Base-by-base conservation (phyloP, 2,113 vertebrate genomes). In the Amazona vittata region DNA sequence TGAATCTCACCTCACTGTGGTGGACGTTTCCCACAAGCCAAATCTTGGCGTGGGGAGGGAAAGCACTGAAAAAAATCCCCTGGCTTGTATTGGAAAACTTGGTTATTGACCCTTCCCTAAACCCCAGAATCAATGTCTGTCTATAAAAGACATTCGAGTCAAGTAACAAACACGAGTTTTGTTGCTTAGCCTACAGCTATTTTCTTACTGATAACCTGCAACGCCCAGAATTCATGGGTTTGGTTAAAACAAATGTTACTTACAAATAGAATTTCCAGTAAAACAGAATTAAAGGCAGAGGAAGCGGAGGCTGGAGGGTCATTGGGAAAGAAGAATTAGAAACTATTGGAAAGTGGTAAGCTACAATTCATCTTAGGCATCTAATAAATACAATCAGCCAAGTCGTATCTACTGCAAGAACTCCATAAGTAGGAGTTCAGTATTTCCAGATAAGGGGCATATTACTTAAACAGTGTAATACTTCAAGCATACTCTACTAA, bases 371-470 rank as follows among this genome's bases (percentile, higher is more conserved):
- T 4, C 19, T 4, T 52, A 15, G n/a, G n/a, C 28, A 63, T 12
- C 13, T 71, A 84, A 12, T 10, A 65, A 70, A 59, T 31, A 21
- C 26, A 68, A 10, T 1, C 10, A 70, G n/a, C 46, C 65, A 69
- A 75, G 21, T 55, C 73, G 6, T 43, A 55, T 15, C 60, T 35
- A 1, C 53, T 59, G 13, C 76, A 52, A 12, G n/a, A 59, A 5
- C 8, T 80, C 37, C 39, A 15, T 12, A 5, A 0, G 0, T 2
- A 7, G n/a, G 43, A 50, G 4, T 15, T 10, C 3, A 31, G 12
- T 12, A 43, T 47, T 75, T n/a, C 90, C 41, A 47, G 11, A 9
- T 0, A 22, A 74, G 35, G 9, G 22, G 18, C 11, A 17, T 7
- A 19, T 6, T 14, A 3, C 47, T 53, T 46, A 6, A 41, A 28